phyloP scores from a whole-genome alignment of 2,888 invertebrate genomes.

The Ectemnius cavifrons region DNA sequence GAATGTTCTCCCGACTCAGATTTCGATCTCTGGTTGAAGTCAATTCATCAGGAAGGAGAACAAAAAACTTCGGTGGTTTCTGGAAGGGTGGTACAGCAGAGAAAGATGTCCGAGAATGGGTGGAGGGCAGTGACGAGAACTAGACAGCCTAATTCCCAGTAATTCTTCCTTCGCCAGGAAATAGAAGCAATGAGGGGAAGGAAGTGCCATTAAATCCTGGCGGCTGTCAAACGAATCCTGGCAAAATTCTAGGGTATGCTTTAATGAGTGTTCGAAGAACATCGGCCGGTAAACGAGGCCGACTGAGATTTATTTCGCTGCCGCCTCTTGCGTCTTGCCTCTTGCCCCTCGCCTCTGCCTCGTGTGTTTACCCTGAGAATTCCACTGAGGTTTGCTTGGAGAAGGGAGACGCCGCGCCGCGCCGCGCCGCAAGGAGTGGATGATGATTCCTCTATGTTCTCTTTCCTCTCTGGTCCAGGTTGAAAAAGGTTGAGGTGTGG shows the following conservation, averaged over 20 bases:
- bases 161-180: neutral
- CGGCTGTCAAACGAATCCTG: conserved; percentile 2
- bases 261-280: conserved; percentile 42
- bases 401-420: too few species aligned
- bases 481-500: neutral
- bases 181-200: conserved; percentile 21
- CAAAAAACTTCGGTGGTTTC: too few species aligned
- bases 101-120: too few species aligned
- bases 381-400: neutral
- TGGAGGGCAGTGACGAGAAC: too few species aligned
- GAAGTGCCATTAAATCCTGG: conserved; percentile 38
- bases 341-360: conserved; percentile 7
- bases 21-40: too few species aligned
- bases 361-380: conserved; percentile 10
- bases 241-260: conserved; percentile 15
- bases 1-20: too few species aligned
- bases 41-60: too few species aligned
- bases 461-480: neutral
- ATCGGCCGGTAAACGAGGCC: conserved; percentile 21
- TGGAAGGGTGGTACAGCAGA: too few species aligned
- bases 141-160: too few species aligned
- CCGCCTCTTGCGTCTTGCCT: too few species aligned
- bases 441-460: neutral
- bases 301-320: conserved; percentile 31
- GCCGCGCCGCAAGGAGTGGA: too few species aligned